Base-by-base conservation (phyloP, 92 coral and sea anemone species). In the Umimayanthus chanpuru region DNA sequence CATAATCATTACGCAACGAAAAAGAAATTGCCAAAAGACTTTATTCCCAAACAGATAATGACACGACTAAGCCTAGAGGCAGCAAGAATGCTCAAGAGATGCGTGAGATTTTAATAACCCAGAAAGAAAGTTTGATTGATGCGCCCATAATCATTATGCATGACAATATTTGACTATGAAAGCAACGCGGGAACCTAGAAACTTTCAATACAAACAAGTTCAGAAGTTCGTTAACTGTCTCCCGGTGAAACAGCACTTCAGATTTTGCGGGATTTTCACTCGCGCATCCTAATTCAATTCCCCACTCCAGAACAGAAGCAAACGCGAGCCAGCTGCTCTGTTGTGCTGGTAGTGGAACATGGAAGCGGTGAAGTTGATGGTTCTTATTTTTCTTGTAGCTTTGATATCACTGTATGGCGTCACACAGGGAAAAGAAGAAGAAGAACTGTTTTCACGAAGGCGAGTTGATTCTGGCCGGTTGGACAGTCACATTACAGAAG, bases 171-270 rank as follows among this genome's bases (percentile, higher is more conserved):
- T 72, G 76, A 72, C 39, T 72, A 28, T 28, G 76, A 72, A 72
- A 72, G 76, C 76, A 72, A 72, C 38, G 76, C 41, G 38, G 76
- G 76, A 72, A 72, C n/a, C 76, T 28, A 72, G 76, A 72, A 72
- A 72, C 21, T 25, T 72, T 72, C 76, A 72, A 72, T 28, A 72
- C 40, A 72, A 72, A 72, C 76, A 72, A 72, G 20, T 28, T 26
- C 76, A 72, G 16, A 72, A 72, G 76, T 72, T 72, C 76, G 76
- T 72, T 72, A 72, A 72, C 41, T 72, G 76, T 72, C 76, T 16
- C 6, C 76, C 38, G 11, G 76, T 72, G 40, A 29, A 72, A 28
- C 20, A 72, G 40, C 76, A 15, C 76, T 72, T 32, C 36, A 29
- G 36, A 29, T 72, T 72, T 12, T 28, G 76, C 76, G 76, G 41